These are phyloP conservation scores for Alcedo atthis DNA, from an alignment of 2,797 vertebrate genomes.

Conservation along the genomic window DNA sequence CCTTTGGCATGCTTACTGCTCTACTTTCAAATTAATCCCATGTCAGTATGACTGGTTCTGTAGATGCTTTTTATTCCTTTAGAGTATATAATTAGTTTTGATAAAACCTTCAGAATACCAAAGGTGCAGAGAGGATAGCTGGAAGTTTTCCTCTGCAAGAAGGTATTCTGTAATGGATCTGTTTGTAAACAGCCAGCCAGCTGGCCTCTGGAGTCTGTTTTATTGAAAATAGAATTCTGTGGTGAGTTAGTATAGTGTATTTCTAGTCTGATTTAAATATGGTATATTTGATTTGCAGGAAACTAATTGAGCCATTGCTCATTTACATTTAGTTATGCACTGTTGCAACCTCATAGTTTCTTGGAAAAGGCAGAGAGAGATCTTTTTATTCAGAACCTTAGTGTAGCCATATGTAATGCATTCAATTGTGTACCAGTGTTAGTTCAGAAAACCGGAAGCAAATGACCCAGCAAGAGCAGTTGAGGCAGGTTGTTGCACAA, in stretches of 20 bases:
- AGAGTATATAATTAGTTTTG: constrained; percentile 69
- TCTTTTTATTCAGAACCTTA: constrained; percentile 27
- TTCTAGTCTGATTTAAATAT: constrained; percentile 41
- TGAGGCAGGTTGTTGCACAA: neutral
- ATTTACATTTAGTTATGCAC: constrained; percentile 56
- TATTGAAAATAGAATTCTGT: neutral
- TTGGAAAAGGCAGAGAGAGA: constrained; percentile 42
- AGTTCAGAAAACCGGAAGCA: neutral
- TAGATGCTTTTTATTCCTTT: constrained; percentile 66
- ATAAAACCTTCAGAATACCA: constrained; percentile 62
- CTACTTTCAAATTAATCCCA: constrained; percentile 67
- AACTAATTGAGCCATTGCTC: constrained; percentile 59
- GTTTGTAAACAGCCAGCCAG: constrained; percentile 42
- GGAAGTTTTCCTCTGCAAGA: constrained; percentile 29
- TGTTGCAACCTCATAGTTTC: constrained; percentile 48
- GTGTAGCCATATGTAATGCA: neutral
- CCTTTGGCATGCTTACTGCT: constrained; percentile 60
- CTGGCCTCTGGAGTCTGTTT: constrained; percentile 13
- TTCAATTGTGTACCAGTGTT: neutral
- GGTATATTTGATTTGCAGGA: constrained; percentile 39
- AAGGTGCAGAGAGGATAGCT: constrained; percentile 42
- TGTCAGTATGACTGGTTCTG: constrained; percentile 60
- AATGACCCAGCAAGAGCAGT: neutral
- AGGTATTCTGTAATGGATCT: constrained; percentile 15
- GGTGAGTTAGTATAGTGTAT: neutral